Evolutionary conservation across 2,888 invertebrate genomes (phyloP).

Genomic region (Agrotis segetum): DNA sequence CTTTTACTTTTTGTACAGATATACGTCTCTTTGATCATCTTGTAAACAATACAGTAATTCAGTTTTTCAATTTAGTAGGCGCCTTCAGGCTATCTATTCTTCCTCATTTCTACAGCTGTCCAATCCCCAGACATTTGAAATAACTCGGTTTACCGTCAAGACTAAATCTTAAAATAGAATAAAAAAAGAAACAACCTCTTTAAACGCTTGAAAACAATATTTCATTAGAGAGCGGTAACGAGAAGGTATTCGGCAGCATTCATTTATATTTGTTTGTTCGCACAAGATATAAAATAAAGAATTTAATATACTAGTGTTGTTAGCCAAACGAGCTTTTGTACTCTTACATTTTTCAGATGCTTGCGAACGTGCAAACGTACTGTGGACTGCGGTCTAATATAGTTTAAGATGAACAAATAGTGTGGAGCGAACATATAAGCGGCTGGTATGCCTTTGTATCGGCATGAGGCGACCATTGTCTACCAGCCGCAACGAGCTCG

Average conservation of each 20-base stretch:
- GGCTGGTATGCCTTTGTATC: conserved; percentile 71
- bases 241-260: conserved; percentile 17
- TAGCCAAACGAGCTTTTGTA: conserved; percentile 31
- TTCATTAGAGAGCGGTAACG: conserved; percentile 18
- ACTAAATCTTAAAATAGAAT: neutral
- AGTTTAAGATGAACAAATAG: conserved; percentile 66
- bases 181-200: neutral
- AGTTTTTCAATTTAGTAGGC: neutral
- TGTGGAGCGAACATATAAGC: conserved; percentile 63
- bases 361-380: conserved; percentile 27
- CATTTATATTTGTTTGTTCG: conserved; percentile 18
- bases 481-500: conserved; percentile 58
- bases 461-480: conserved; percentile 63
- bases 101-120: neutral
- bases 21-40: neutral
- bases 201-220: conserved; percentile 22
- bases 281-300: conserved; percentile 32
- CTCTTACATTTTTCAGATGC: conserved; percentile 40
- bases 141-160: neutral
- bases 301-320: conserved; percentile 44
- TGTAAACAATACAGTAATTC: neutral
- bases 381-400: conserved; percentile 55
- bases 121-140: neutral
- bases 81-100: neutral
- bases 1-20: neutral